phyloP scores from a whole-genome alignment of 2,888 invertebrate genomes.

The Monoplex corrugatus region DNA sequence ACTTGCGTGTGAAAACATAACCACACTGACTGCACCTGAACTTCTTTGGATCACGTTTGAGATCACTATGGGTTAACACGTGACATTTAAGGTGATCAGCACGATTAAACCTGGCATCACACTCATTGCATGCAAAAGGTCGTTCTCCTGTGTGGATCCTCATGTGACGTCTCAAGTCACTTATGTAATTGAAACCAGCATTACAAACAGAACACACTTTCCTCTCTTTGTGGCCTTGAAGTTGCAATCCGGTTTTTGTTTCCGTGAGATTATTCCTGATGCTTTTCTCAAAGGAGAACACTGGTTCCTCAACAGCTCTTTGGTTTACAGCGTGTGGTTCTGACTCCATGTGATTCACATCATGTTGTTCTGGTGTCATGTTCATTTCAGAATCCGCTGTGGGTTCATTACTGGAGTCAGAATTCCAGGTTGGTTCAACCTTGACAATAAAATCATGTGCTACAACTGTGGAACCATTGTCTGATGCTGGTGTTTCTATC shows the following conservation, averaged over 20 bases:
- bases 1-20: neutral
- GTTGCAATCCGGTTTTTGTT: neutral
- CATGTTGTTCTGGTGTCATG: neutral
- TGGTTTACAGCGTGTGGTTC: neutral
- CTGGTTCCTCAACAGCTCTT: too few species aligned
- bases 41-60: neutral
- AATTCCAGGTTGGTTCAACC: too few species aligned
- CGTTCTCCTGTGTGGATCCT: conserved; percentile 48
- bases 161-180: conserved; percentile 48
- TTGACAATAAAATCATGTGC: too few species aligned
- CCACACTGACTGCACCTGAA: neutral
- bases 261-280: too few species aligned
- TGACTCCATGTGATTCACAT: neutral
- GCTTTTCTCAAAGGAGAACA: too few species aligned
- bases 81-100: neutral
- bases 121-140: conserved; percentile 50
- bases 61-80: neutral
- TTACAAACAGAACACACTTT: conserved; percentile 48
- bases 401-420: too few species aligned
- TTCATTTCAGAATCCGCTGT: too few species aligned
- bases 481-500: neutral
- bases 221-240: neutral
- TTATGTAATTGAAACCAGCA: neutral
- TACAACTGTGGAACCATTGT: too few species aligned
- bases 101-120: conserved; percentile 44